These are phyloP conservation scores for Macaria liturata DNA, from an alignment of 2,888 invertebrate species.

Conservation along the genomic window DNA sequence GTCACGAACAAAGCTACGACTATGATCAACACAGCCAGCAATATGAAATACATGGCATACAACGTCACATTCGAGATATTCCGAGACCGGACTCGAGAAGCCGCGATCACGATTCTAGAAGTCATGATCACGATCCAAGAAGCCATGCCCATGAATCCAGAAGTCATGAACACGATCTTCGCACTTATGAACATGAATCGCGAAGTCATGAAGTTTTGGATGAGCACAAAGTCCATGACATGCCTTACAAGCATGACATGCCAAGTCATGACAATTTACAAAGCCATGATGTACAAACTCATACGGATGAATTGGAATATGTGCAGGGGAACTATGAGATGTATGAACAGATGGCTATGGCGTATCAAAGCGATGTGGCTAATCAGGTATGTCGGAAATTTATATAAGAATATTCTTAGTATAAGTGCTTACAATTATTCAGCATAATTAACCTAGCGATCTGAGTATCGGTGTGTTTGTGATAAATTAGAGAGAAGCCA, in stretches of 20 bases:
- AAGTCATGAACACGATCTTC: background rate
- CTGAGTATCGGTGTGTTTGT: no score
- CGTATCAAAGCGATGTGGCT: conserved; percentile 74
- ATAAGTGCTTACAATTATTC: no score
- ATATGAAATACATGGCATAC: background rate
- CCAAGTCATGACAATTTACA: conserved; percentile 5
- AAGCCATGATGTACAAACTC: conserved; percentile 3
- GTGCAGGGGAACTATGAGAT: conserved; percentile 67
- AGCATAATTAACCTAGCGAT: no score
- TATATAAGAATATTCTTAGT: no score
- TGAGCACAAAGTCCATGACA: conserved; percentile 1
- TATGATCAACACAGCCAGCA: background rate
- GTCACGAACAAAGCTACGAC: no score
- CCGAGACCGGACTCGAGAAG: background rate
- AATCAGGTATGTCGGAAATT: conserved; percentile 54
- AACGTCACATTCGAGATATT: background rate
- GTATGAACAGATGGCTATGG: conserved; percentile 75
- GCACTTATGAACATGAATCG: background rate
- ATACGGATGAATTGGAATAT: conserved; percentile 40
- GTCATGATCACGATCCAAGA: background rate
- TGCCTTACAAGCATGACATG: conserved; percentile 1
- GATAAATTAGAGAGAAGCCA: no score
- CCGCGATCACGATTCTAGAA: background rate
- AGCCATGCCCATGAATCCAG: background rate
- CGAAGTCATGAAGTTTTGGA: conserved; percentile 1